Percentiles rank a stretch among this genome's conserved stretches.
Conservation (phyloP, 2,888 invertebrate species). For the Orthosia incerta region DNA sequence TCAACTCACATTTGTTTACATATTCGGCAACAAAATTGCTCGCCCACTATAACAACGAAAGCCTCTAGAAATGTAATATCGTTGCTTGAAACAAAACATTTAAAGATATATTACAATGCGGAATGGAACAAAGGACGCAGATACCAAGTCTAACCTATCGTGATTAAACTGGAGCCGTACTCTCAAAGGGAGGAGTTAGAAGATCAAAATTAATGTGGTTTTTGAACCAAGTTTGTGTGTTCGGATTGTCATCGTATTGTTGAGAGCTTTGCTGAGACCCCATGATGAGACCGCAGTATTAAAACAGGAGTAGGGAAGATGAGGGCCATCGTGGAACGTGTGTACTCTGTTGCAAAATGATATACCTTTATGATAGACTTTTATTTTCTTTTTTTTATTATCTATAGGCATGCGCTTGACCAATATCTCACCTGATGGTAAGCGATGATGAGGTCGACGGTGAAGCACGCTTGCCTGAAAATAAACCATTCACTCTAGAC, state of each 20-base stretch:
- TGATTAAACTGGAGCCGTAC: constrained; percentile 43
- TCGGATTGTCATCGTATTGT: constrained; percentile 19
- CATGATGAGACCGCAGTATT: constrained; percentile 23
- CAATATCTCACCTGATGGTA: too few species aligned
- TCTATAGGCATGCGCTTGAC: too few species aligned
- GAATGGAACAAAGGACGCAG: constrained; percentile 41
- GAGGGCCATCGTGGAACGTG: not conserved
- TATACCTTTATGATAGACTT: too few species aligned
- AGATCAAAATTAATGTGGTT: constrained; percentile 60
- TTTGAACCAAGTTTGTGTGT: constrained; percentile 33
- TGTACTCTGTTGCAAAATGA: not conserved
- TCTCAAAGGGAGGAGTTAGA: constrained; percentile 51
- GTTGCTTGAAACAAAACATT: constrained; percentile 51
- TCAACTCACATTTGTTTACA: too few species aligned
- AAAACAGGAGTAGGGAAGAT: not conserved
- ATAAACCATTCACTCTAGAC: too few species aligned
- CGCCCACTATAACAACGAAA: not conserved
- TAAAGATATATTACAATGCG: constrained; percentile 53
- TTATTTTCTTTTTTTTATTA: too few species aligned
- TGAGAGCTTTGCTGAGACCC: not conserved
- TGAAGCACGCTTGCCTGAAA: too few species aligned
- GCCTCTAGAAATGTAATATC: constrained; percentile 27
- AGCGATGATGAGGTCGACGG: too few species aligned
- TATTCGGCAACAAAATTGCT: not conserved
- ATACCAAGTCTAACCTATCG: constrained; percentile 40